Base-by-base conservation (phyloP, 2,888 invertebrate species). In the Leptinotarsa rubiginosa region DNA sequence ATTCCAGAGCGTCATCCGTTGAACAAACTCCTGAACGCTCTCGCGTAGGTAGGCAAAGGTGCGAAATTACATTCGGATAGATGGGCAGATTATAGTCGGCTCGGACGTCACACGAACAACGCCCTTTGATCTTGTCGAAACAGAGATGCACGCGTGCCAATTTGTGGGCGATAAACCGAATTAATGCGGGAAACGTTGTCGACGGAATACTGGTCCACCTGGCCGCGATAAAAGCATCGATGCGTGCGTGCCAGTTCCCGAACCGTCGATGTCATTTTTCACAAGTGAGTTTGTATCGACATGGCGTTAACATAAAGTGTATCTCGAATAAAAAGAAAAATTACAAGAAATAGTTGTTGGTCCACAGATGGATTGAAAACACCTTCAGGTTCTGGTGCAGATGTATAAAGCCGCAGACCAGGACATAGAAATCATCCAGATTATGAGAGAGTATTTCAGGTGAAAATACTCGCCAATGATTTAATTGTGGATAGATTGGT, bases 81-180 rank as follows among this genome's bases (percentile, higher is more conserved):
- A 31, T 62, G 62, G 31, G 62, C 62, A 62, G 62, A 62, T 31
- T 41, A 31, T 62, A 62, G n/a, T 41, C 31, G 25, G 16, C 25
- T 62, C 62, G 62, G 7, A 41, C n/a, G 31, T 62, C 62, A 41
- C 62, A 41, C 25, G 62, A 62, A 5, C 62, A 62, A 5, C 62
- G 31, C 62, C 16, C 62, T 62, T 62, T 62, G 62, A 62, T 25
- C 31, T 62, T 16, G 16, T 41, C 22, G 22, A 20, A 25, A 15
- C 22, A n/a, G 59, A 25, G 18, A 31, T 62, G 62, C 62, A 25
- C 41, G 62, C 62, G 62, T 41, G 62, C 31, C 62, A n/a, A 62
- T 62, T 56, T 41, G 62, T 62, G 62, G 62, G 41, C 41, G 62
- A 31, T 62, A n/a, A 31, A 62, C 62, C 62, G 62, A 56, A 56